A percentile compares a stretch with the other conserved stretches of the same genome.
Evolutionary conservation across 2,797 vertebrate species (phyloP).

Genomic region (Emydoidea blandingii): DNA sequence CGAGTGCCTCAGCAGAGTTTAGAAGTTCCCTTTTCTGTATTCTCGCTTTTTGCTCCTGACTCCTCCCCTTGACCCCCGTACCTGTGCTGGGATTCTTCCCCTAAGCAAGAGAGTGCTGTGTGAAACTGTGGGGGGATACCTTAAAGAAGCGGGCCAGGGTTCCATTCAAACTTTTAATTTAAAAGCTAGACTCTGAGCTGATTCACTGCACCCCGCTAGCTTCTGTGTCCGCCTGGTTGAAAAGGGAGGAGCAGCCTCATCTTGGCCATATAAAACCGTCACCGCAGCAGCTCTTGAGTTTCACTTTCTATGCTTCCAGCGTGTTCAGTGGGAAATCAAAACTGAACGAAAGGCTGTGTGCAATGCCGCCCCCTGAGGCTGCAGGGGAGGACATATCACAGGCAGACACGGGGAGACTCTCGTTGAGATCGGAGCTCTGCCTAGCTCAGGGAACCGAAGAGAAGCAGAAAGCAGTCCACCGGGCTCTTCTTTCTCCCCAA

Average conservation of each 20-base stretch:
- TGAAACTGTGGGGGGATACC: too few species aligned
- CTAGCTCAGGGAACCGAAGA: not conserved
- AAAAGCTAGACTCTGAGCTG: too few species aligned
- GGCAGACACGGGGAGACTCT: too few species aligned
- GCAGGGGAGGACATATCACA: accelerated
- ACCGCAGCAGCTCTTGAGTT: not conserved
- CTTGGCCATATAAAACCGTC: accelerated
- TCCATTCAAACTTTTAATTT: too few species aligned
- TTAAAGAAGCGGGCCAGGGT: too few species aligned
- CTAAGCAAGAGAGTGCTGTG: not conserved
- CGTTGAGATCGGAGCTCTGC: not conserved
- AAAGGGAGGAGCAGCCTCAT: not conserved
- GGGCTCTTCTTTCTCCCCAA: too few species aligned
- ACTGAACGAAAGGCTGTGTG: not conserved
- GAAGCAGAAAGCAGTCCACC: too few species aligned
- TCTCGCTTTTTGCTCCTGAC: not conserved
- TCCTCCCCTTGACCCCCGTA: not conserved
- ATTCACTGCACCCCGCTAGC: too few species aligned
- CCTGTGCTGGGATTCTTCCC: not conserved
- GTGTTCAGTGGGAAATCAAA: slow-evolving; percentile 44
- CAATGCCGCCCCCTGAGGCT: not conserved
- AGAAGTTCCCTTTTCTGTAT: not conserved
- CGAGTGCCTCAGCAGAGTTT: too few species aligned
- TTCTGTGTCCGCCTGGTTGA: accelerated
- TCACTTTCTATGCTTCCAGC: slow-evolving; percentile 35